phyloP scores from a whole-genome alignment of 2,113 vertebrate species.

The Anarrhichthys ocellatus region DNA sequence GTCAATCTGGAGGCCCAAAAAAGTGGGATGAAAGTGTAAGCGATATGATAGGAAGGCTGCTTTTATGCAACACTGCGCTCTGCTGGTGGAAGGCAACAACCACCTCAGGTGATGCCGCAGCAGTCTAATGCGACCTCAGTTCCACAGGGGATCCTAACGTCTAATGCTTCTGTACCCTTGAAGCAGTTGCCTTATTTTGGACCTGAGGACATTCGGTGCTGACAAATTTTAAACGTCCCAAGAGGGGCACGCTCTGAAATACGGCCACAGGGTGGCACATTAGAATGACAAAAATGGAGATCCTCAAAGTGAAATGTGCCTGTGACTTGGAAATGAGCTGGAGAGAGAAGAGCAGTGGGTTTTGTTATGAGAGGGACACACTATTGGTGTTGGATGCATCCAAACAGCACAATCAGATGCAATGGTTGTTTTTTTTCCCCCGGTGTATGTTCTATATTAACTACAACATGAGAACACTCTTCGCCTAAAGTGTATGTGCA shows the following conservation, averaged over 20 bases:
- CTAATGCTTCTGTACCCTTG: conserved; percentile 79
- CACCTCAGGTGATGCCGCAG: conserved; percentile 32
- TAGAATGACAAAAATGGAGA: conserved; percentile 76
- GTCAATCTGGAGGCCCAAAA: conserved; percentile 75
- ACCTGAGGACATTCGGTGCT: conserved; percentile 84
- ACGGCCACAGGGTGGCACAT: conserved; percentile 83
- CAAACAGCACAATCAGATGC: conserved; percentile 35
- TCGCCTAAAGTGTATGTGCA: conserved; percentile 40
- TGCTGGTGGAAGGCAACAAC: conserved; percentile 71
- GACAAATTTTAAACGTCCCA: conserved; percentile 87
- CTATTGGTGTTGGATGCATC: conserved; percentile 13
- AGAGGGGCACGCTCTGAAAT: conserved; percentile 85
- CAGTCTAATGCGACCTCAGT: conserved; percentile 63
- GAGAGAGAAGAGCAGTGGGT: conserved; percentile 23
- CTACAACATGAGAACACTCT: conserved; percentile 45
- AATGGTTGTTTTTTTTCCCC: neutral
- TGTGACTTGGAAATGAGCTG: conserved; percentile 63
- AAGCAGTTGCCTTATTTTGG: conserved; percentile 83
- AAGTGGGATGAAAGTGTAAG: conserved; percentile 72
- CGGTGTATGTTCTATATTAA: conserved; percentile 26
- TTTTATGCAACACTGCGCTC: conserved; percentile 85
- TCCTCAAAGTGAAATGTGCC: conserved; percentile 68
- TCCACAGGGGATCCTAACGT: conserved; percentile 61
- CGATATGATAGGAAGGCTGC: conserved; percentile 63
- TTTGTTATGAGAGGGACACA: conserved; percentile 34